Evolutionary conservation across 2,888 invertebrate genomes (phyloP), one percentile per base, ranked within the genome.

Genomic region (Hydroisotoma schaefferi): DNA sequence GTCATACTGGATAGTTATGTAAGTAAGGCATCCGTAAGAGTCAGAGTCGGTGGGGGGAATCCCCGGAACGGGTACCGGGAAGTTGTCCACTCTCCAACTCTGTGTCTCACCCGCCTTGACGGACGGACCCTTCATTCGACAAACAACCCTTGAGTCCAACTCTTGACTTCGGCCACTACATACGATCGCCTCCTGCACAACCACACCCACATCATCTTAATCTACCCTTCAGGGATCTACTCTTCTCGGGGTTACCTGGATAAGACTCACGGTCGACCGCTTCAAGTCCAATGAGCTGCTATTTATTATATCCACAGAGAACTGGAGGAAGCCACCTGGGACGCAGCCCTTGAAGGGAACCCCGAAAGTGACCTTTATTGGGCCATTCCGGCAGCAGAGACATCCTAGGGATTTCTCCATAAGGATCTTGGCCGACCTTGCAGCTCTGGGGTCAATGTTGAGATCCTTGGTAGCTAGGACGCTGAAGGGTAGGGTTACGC

Each of bases 121-220:
- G 5, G 61, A 60, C 3, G 66, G 66, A 6, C 66, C 66, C 58
- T 66, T 66, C 66, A 66, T 66, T 18, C 66, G 57, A 56, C 66
- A 66, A 2, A 66, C 66, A 15, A 66, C 66, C 44, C 61, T 63
- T 4, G 66, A 63, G 48, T 66, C 66, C 53, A 63, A 52, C 47
- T 66, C 66, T 8, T 22, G 20, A 5, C 15, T 28, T 15, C 58
- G 44, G 29, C 53, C 53, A 28, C 53, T 59, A 28, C 58, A 59
- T 1, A 59, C 58, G 15, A 44, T 66, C 8, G 66, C 63, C 40
- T 63, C 66, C 65, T 57, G 18, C 28, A 37, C 28, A 55, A 25
- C 20, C 18, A 55, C 15, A 1, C 22, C 44, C 15, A 33, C 8
- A 33, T 15, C 33, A 10, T 33, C 33, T 33, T 33, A 33, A 33